Evolutionary conservation across 2,113 vertebrate species (phyloP).

Genomic region (Hyaena hyaena): DNA sequence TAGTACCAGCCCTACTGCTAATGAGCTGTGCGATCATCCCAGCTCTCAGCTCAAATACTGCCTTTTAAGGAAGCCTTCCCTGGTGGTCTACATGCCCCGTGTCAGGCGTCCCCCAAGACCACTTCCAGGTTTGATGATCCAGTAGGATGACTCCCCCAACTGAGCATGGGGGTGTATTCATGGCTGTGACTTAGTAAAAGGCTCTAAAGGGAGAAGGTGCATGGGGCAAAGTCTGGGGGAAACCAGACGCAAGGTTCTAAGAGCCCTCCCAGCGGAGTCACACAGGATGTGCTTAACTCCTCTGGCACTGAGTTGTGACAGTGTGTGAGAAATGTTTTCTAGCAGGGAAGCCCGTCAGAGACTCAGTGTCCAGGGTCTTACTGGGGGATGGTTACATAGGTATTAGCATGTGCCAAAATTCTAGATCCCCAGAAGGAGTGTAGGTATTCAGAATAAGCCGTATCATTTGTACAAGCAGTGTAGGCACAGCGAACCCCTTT

Average conservation of each 20-base stretch:
- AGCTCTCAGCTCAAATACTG: not conserved
- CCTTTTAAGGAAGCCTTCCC: not conserved
- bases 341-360: not conserved
- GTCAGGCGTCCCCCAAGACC: too few relatives aligned
- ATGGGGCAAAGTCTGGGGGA: not conserved
- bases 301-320: not conserved
- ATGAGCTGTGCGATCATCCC: not conserved
- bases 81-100: not conserved
- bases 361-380: not conserved
- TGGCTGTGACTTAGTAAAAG: not conserved
- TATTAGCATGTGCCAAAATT: not conserved
- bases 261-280: not conserved
- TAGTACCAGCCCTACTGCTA: fast-evolving
- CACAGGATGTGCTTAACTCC: not conserved
- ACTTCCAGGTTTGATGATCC: not conserved
- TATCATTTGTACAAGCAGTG: not conserved
- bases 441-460: not conserved
- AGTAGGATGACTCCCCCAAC: not conserved
- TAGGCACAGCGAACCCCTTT: not conserved
- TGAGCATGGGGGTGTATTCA: not conserved
- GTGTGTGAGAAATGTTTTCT: not conserved
- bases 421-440: not conserved
- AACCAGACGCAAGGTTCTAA: not conserved
- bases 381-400: not conserved
- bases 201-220: not conserved